Conservation (phyloP, 2,113 vertebrate genomes). For the Setophaga coronata region DNA sequence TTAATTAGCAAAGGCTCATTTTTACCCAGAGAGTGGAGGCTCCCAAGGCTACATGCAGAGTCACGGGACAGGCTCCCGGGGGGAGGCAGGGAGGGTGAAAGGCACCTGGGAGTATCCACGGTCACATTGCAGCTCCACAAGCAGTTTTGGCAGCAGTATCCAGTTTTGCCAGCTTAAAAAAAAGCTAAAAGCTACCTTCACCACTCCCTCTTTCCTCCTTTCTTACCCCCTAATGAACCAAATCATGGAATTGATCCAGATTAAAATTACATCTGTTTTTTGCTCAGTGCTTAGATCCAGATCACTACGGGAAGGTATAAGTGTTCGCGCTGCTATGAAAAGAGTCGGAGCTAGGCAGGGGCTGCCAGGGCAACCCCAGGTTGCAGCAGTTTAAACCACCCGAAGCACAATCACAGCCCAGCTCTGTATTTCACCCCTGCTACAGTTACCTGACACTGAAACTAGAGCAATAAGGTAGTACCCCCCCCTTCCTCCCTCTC, state of each 20-base stretch:
- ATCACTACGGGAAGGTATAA: background rate
- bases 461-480: background rate
- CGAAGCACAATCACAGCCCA: background rate
- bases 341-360: background rate
- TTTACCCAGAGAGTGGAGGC: background rate
- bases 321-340: rapidly evolving
- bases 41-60: background rate
- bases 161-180: background rate
- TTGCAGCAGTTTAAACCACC: background rate
- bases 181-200: background rate
- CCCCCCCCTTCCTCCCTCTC: background rate
- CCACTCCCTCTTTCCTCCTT: background rate
- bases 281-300: background rate
- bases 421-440: background rate
- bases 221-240: background rate
- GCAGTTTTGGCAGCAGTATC: background rate
- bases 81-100: background rate
- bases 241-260: background rate
- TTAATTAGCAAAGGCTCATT: background rate
- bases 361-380: background rate
- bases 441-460: background rate
- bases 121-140: background rate
- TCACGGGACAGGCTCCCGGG: background rate
- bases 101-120: background rate
- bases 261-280: constrained; percentile 27